These are phyloP conservation scores for Drosophila leonis DNA, from an alignment of 2,888 invertebrate species.

Conservation along the genomic window DNA sequence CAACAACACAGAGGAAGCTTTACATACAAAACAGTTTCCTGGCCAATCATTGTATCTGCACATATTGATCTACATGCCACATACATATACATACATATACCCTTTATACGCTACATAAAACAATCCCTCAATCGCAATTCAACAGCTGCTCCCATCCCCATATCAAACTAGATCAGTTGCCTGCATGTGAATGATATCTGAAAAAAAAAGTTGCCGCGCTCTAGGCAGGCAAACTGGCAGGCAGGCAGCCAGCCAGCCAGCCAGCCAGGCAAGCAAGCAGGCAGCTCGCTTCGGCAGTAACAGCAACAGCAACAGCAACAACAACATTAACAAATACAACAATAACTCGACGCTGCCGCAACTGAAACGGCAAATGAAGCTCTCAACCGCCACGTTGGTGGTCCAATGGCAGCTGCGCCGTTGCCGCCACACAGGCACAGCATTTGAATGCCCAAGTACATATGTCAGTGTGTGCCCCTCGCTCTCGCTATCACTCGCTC, in stretches of 20 bases:
- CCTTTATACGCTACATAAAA: constrained; percentile 1
- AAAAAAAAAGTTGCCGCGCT: constrained; percentile 57
- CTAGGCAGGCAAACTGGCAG: constrained; percentile 48
- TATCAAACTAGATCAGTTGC: constrained; percentile 52
- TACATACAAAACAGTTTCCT: constrained; percentile 15
- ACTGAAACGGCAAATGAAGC: constrained; percentile 80
- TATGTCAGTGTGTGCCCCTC: constrained; percentile 28
- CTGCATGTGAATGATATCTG: constrained; percentile 54
- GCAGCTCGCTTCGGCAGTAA: constrained; percentile 30
- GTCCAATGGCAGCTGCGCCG: constrained; percentile 73
- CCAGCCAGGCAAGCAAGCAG: constrained; percentile 19
- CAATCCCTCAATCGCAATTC: constrained; percentile 16
- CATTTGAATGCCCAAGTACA: constrained; percentile 60
- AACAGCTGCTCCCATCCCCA: constrained; percentile 55
- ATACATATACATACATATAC: too few species aligned
- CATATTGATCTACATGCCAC: constrained; percentile 49
- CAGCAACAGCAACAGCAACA: constrained; percentile 44
- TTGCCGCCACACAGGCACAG: constrained; percentile 71
- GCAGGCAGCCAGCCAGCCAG: constrained; percentile 34
- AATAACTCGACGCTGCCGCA: constrained; percentile 52
- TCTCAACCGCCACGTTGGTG: constrained; percentile 79
- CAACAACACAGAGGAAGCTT: background rate
- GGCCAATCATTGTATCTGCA: constrained; percentile 33
- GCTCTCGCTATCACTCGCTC: constrained; percentile 23
- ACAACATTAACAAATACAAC: constrained; percentile 40